A percentile compares a stretch with the other conserved stretches of the same genome.
phyloP scores from a whole-genome alignment of 2,113 vertebrate genomes.

The Pavo muticus region DNA sequence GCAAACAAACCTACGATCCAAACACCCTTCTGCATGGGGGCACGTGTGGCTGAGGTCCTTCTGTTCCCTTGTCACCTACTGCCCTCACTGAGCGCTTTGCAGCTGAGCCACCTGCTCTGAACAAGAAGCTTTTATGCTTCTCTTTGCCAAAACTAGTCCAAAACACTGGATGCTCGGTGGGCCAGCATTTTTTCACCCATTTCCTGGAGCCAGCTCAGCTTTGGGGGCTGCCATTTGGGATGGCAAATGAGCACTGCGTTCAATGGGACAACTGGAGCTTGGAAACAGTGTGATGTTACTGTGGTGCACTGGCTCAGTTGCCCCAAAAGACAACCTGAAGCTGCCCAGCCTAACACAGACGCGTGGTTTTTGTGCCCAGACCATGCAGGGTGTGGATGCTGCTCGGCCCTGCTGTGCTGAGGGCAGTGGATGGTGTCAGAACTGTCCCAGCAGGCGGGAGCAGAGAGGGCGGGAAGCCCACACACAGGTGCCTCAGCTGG shows the following conservation, averaged over 20 bases:
- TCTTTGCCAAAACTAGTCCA: neutral
- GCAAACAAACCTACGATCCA: neutral
- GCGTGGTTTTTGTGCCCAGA: neutral
- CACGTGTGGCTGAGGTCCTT: neutral
- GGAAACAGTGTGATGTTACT: neutral
- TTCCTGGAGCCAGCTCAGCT: neutral
- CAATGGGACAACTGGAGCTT: neutral
- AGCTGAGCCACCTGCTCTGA: neutral
- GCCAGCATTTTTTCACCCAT: neutral
- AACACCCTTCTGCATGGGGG: neutral
- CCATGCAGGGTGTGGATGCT: neutral
- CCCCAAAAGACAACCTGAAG: neutral
- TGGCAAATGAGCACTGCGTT: neutral
- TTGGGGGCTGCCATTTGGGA: neutral
- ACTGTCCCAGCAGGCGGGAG: neutral
- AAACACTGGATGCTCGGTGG: neutral
- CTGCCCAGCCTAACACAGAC: neutral
- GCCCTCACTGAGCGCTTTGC: neutral
- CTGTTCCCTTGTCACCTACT: neutral
- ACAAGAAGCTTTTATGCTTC: neutral
- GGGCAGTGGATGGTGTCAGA: neutral
- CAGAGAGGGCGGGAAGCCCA: neutral
- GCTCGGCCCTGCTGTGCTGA: neutral
- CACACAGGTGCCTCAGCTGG: conserved; percentile 7
- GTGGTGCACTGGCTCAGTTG: neutral